Evolutionary conservation across 1,140 invertebrate genomes (phyloP).

Genomic region (Dermatophagoides farinae): DNA sequence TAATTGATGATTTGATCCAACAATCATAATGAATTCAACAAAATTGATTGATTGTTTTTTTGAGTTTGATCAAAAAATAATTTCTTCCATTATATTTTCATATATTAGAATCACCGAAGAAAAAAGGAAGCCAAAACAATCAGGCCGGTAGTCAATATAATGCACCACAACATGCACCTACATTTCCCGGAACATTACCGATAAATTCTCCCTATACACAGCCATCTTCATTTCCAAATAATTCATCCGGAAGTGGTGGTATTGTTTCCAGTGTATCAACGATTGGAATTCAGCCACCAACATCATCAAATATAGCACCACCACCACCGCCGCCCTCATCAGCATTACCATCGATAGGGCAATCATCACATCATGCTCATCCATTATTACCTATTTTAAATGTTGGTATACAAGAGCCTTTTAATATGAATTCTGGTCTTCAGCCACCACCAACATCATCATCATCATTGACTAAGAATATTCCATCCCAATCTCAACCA

Average conservation of each 20-base stretch:
- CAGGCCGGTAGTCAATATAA: not conserved
- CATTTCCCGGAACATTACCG: slow-evolving; percentile 3
- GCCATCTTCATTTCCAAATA: not conserved
- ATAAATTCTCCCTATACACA: not conserved
- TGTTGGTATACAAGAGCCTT: not conserved
- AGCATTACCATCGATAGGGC: not conserved
- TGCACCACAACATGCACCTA: not conserved
- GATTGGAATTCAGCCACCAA: not conserved
- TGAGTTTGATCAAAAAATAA: too few species aligned
- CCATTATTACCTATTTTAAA: not conserved
- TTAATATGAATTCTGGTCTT: not conserved
- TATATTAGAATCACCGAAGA: slow-evolving; percentile 6
- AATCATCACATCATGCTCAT: not conserved
- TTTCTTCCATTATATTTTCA: not conserved
- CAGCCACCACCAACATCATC: not conserved
- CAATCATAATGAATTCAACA: too few species aligned
- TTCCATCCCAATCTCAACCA: not conserved
- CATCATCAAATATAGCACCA: too few species aligned
- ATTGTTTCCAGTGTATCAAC: not conserved
- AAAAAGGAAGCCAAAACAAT: not conserved
- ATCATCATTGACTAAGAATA: not conserved
- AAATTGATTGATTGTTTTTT: too few species aligned
- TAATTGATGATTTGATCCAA: too few species aligned
- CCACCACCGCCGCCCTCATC: not conserved
- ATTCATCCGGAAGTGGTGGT: not conserved